These are phyloP conservation scores for Chironomus striatipennis DNA, from an alignment of 1,140 invertebrate species.

Conservation along the genomic window DNA sequence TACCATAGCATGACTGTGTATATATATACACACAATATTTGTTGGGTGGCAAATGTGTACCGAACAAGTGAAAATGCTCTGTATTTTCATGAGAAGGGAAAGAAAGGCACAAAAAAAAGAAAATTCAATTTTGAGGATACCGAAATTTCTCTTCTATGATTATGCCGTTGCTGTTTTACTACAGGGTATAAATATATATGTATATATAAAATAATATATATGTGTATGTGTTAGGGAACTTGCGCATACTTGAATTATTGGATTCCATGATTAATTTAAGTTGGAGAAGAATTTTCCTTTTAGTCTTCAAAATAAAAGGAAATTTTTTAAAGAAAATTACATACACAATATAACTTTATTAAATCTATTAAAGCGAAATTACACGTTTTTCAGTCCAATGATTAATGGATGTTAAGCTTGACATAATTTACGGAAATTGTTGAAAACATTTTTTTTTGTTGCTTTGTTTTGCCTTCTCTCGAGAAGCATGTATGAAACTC, in stretches of 20 bases:
- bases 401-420: not conserved
- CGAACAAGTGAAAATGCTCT: constrained; percentile 8
- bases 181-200: too few species aligned
- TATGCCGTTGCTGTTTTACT: not conserved
- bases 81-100: not conserved
- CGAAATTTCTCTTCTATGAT: constrained; percentile 21
- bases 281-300: not conserved
- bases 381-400: not conserved
- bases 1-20: not conserved
- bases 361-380: constrained; percentile 11
- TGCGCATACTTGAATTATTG: constrained; percentile 22
- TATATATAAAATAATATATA: too few species aligned
- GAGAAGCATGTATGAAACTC: too few species aligned
- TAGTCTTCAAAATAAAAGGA: not conserved
- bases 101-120: not conserved
- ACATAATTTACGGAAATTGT: not conserved
- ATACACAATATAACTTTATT: not conserved
- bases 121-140: constrained; percentile 6
- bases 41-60: constrained; percentile 19
- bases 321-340: not conserved
- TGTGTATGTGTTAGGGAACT: not conserved
- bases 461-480: too few species aligned
- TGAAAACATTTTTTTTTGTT: too few species aligned
- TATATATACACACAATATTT: constrained; percentile 2
- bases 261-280: constrained; percentile 8